phyloP scores from a whole-genome alignment of 1,140 invertebrate genomes.

The Caenorhabditis inopinata region DNA sequence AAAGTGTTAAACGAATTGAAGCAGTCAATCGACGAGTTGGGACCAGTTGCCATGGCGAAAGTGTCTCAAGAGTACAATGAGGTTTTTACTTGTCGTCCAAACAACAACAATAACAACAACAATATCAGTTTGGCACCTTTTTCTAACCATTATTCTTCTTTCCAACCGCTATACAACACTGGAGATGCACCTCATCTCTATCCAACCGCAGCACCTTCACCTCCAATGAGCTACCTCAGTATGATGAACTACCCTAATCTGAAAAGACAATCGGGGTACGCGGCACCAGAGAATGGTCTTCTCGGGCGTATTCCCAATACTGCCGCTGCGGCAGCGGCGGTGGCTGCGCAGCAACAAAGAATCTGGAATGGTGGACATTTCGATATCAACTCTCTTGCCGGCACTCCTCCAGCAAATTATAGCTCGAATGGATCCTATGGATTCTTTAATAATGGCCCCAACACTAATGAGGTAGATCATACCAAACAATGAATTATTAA shows the following conservation, averaged over 20 bases:
- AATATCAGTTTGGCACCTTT: not conserved
- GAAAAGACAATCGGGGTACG: not conserved
- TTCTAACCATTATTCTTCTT: slow-evolving; percentile 1
- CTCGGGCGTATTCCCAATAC: not conserved
- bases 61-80: not conserved
- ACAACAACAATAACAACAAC: not conserved
- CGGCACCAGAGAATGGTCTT: not conserved
- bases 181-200: not conserved
- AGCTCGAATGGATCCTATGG: slow-evolving; percentile 25
- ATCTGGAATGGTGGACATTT: slow-evolving; percentile 21
- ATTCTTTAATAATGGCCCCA: slow-evolving; percentile 5
- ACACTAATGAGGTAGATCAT: not conserved
- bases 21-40: not conserved
- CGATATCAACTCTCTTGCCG: not conserved
- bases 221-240: slow-evolving; percentile 8
- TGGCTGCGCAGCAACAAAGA: not conserved
- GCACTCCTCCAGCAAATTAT: slow-evolving; percentile 2
- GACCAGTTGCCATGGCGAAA: not conserved
- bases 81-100: not conserved
- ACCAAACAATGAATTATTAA: too few species aligned
- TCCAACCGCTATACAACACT: not conserved
- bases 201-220: not conserved
- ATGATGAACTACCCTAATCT: slow-evolving; percentile 15
- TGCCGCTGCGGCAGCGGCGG: not conserved
- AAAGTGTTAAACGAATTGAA: not conserved